Evolutionary conservation across 2,113 vertebrate genomes (phyloP).

Genomic region (Rhabdomys dilectus): DNA sequence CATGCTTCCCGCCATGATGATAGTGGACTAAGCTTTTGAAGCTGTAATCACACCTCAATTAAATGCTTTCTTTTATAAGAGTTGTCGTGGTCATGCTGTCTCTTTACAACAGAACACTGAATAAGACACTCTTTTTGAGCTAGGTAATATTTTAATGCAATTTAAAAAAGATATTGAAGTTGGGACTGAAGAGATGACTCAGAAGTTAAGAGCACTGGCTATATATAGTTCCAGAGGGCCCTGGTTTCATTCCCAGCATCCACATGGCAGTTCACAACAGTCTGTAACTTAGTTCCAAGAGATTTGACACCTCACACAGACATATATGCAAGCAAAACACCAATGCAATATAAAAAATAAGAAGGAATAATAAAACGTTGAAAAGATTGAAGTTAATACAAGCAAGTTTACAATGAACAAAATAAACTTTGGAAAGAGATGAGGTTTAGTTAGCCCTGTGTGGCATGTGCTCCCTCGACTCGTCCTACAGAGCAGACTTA

Average conservation of each 20-base stretch:
- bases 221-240: background rate
- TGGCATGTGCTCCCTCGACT: too few relatives aligned
- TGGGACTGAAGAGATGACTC: background rate
- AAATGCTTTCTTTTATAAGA: background rate
- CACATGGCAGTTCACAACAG: background rate
- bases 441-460: background rate
- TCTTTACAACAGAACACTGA: background rate
- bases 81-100: background rate
- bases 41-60: background rate
- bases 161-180: background rate
- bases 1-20: background rate
- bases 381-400: background rate
- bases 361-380: background rate
- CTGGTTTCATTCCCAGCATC: background rate
- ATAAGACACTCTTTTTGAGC: background rate
- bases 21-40: background rate
- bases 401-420: background rate
- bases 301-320: background rate
- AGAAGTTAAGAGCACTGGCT: background rate
- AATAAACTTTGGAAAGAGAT: conserved; percentile 18
- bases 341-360: background rate
- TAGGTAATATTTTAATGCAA: background rate
- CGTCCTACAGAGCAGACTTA: background rate
- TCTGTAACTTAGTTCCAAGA: background rate
- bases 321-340: background rate